Conservation (phyloP, 2,888 invertebrate genomes). For the Chrysina gloriosa region DNA sequence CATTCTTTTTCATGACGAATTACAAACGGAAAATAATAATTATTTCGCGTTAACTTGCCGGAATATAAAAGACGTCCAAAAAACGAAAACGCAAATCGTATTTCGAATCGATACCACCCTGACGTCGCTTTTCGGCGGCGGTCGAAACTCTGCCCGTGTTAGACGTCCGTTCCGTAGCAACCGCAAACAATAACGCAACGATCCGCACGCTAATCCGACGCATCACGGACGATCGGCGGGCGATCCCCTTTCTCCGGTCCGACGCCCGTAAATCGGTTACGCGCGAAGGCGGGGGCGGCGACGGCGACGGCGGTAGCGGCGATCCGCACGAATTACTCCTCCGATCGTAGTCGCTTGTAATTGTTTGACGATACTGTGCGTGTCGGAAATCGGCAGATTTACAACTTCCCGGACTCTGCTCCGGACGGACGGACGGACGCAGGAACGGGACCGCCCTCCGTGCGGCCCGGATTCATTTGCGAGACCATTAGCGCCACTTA, state of each 20-base stretch:
- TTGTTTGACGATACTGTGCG: conserved; percentile 60
- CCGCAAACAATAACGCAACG: conserved; percentile 10
- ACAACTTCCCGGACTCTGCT: conserved; percentile 49
- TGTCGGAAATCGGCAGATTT: conserved; percentile 53
- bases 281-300: not conserved
- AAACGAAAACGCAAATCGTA: too few relatives aligned
- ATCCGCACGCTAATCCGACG: conserved; percentile 8
- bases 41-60: too few relatives aligned
- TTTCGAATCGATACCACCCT: too few relatives aligned
- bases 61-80: too few relatives aligned
- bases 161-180: too few relatives aligned
- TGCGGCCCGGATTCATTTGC: conserved; percentile 30
- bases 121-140: too few relatives aligned
- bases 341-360: conserved; percentile 57
- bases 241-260: not conserved
- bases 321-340: conserved; percentile 59
- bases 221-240: conserved; percentile 2
- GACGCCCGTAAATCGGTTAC: conserved; percentile 6
- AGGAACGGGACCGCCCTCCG: not conserved
- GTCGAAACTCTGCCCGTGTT: too few relatives aligned
- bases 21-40: too few relatives aligned
- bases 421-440: conserved; percentile 1
- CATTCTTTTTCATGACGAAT: too few relatives aligned
- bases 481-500: conserved; percentile 30
- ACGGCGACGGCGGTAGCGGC: not conserved